Percentiles rank a stretch among this genome's conserved stretches.
Evolutionary conservation across 1,140 invertebrate genomes (phyloP).

Genomic region (Phortica variegata): DNA sequence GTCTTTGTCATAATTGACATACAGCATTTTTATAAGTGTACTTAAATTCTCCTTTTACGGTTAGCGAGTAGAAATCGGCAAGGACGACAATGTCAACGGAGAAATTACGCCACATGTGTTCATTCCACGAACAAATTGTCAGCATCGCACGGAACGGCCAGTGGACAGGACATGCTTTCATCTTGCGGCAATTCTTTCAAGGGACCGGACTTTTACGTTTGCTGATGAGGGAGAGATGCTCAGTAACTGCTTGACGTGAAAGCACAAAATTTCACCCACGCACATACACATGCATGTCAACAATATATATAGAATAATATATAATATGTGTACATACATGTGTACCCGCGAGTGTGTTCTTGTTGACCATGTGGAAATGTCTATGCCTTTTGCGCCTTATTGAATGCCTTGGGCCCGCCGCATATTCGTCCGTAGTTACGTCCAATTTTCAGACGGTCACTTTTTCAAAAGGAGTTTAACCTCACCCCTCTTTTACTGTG

Average conservation of each 20-base stretch:
- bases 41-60: constrained; percentile 50
- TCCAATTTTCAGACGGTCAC: constrained; percentile 53
- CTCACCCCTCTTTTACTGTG: constrained; percentile 13
- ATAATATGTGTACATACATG: neutral
- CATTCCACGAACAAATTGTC: constrained; percentile 53
- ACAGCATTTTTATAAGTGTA: constrained; percentile 26
- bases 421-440: constrained; percentile 33
- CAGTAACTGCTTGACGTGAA: constrained; percentile 20
- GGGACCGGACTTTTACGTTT: constrained; percentile 50
- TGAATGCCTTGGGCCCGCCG: constrained; percentile 45
- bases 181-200: constrained; percentile 53
- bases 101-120: constrained; percentile 55
- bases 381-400: constrained; percentile 22
- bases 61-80: constrained; percentile 53
- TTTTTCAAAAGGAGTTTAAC: constrained; percentile 48
- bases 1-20: neutral
- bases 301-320: no score
- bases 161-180: constrained; percentile 52
- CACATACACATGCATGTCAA: constrained; percentile 2
- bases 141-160: constrained; percentile 46
- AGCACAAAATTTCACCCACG: no score
- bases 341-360: neutral
- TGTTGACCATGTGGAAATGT: neutral
- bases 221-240: constrained; percentile 25
- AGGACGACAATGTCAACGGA: constrained; percentile 5